Conservation (phyloP, 1,140 invertebrate species). For the Neodiprion pinetum region DNA sequence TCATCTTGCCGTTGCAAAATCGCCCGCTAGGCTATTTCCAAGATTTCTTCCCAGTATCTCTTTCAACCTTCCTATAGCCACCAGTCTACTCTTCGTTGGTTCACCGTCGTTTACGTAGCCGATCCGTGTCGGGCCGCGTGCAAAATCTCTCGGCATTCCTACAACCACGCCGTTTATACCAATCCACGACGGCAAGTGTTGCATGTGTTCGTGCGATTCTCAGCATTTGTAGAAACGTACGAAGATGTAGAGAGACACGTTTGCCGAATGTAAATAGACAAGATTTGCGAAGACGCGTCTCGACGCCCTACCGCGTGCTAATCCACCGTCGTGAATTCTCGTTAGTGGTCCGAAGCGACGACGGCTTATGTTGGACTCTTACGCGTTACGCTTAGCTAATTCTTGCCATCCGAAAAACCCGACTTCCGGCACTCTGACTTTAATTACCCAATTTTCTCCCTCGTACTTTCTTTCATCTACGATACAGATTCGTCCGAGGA, state of each 20-base stretch:
- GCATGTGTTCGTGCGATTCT: background rate
- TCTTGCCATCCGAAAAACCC: no score
- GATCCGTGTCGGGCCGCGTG: background rate
- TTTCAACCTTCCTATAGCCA: no score
- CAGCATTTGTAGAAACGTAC: background rate
- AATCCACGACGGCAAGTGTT: background rate
- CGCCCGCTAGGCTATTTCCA: background rate
- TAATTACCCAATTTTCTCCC: no score
- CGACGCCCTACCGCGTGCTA: background rate
- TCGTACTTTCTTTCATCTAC: no score
- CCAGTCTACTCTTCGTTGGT: background rate
- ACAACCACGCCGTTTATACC: background rate
- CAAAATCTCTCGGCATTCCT: conserved; percentile 4
- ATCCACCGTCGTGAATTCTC: background rate
- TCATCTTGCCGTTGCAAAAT: conserved; percentile 7
- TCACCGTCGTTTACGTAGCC: background rate
- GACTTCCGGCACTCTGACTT: no score
- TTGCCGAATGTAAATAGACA: no score
- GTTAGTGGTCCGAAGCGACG: background rate
- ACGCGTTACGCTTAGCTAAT: no score
- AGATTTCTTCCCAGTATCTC: background rate
- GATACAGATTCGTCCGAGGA: no score
- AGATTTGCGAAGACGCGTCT: background rate
- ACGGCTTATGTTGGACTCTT: background rate
- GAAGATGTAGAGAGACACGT: no score